Evolutionary conservation across 2,113 vertebrate species (phyloP), one percentile per base, ranked within the genome.

Genomic region (Tachysurus fulvidraco): DNA sequence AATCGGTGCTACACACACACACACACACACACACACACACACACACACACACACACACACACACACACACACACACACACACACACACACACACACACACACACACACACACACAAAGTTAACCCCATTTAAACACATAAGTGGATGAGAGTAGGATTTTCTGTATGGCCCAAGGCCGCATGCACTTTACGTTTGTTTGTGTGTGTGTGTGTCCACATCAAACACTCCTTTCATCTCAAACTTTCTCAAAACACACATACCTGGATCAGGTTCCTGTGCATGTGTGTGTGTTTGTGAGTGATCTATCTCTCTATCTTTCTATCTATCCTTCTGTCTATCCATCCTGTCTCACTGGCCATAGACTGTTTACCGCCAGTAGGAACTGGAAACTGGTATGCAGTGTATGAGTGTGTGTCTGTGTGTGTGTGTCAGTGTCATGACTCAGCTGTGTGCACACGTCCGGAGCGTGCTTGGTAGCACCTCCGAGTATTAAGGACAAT

Each of bases 181-280:
- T 54, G 36, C 60, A 81, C 76, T 74, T 54, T 21, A 4, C 28
- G 28, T 60, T 6, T 64, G 67, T 36, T 11, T 50, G 9, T 73
- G 46, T 86, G 23, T 46, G 64, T 59, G 25, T 82, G 69, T 23
- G 10, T 44, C 16, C 73, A 85, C 74, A 78, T 85, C 84, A 79
- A 85, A 85, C 60, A 85, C 59, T 54, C 59, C 16, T 85, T 85
- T 65, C 23, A 74, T 84, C 57, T 60, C 23, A 30, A 5, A 28
- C 41, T 65, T 0, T 55, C 28, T 28, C 41, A 79, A 41, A 41
- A 85, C 60, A 79, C 74, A 85, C 59, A 79, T 54, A 89, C 76
- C 88, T 87, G 83, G 82, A 84, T 88, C 86, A 60, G 82, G 86
- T 88, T 84, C 52, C 86, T 67, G 17, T 54, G 23, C 44, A 9